These are phyloP conservation scores for Enteromius paludinosus DNA, from an alignment of 2,797 vertebrate genomes.

Conservation along the genomic window DNA sequence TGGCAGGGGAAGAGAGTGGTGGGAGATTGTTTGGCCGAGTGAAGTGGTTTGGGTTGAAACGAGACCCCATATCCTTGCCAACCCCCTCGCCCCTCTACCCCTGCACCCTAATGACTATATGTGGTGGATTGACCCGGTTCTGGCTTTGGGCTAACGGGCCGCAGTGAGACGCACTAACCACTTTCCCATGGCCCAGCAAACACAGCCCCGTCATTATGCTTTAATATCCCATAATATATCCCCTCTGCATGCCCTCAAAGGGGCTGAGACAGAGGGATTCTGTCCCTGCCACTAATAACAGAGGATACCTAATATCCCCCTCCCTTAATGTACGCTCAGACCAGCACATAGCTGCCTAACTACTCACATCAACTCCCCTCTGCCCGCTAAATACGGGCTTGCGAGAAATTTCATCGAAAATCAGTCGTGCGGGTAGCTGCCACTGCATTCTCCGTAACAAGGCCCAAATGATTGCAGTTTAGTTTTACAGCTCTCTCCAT, in stretches of 20 bases:
- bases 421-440: constrained; percentile 49
- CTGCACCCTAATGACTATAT: constrained; percentile 74
- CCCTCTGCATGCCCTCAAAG: constrained; percentile 56
- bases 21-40: constrained; percentile 48
- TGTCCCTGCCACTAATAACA: constrained; percentile 78
- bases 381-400: constrained; percentile 76
- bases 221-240: constrained; percentile 84
- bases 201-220: constrained; percentile 80
- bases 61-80: constrained; percentile 58
- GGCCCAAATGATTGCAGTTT: constrained; percentile 63
- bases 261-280: constrained; percentile 70
- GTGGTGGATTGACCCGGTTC: constrained; percentile 77
- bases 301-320: constrained; percentile 77
- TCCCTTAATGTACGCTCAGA: constrained; percentile 72
- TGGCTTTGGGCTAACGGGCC: constrained; percentile 71
- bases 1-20: constrained; percentile 51
- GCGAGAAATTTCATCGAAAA: constrained; percentile 73
- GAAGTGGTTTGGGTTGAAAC: constrained; percentile 70
- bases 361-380: constrained; percentile 72
- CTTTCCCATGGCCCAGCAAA: constrained; percentile 78
- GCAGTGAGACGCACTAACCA: constrained; percentile 74
- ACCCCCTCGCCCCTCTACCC: constrained; percentile 55
- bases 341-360: constrained; percentile 73
- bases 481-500: constrained; percentile 62
- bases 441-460: constrained; percentile 47